These are phyloP conservation scores for Galleria mellonella DNA, from an alignment of 1,140 invertebrate species.

Conservation along the genomic window DNA sequence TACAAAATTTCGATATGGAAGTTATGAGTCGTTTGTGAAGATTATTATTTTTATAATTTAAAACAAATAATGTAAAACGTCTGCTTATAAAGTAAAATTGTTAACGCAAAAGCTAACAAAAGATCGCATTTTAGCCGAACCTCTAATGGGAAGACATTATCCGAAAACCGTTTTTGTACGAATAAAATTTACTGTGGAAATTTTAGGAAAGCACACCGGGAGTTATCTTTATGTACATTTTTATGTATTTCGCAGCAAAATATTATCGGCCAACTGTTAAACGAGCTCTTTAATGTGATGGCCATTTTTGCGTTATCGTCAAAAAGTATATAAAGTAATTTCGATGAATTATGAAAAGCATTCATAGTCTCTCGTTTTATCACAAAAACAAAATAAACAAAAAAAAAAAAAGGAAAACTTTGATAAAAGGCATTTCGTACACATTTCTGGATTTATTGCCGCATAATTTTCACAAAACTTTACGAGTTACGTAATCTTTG, in stretches of 20 bases:
- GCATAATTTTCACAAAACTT: slow-evolving; percentile 28
- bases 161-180: slow-evolving; percentile 46
- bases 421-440: slow-evolving; percentile 22
- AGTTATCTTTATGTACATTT: slow-evolving; percentile 63
- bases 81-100: slow-evolving; percentile 18
- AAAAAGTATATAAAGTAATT: slow-evolving; percentile 51
- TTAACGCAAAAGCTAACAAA: slow-evolving; percentile 36
- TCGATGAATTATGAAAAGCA: slow-evolving; percentile 43
- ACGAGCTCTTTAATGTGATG: slow-evolving; percentile 36
- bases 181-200: slow-evolving; percentile 46
- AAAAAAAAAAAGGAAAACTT: slow-evolving; percentile 41
- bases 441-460: slow-evolving; percentile 29
- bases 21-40: no score
- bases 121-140: slow-evolving; percentile 41
- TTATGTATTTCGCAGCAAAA: slow-evolving; percentile 54
- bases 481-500: slow-evolving; percentile 25
- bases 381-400: slow-evolving; percentile 39
- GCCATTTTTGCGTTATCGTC: slow-evolving; percentile 36
- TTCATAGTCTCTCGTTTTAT: slow-evolving; percentile 20
- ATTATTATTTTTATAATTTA: no score
- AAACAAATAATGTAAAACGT: no score
- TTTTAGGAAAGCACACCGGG: slow-evolving; percentile 34
- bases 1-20: no score
- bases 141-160: slow-evolving; percentile 53
- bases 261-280: slow-evolving; percentile 50